Evolutionary conservation across 2,888 invertebrate genomes (phyloP).

Genomic region (Chorisops tibialis): DNA sequence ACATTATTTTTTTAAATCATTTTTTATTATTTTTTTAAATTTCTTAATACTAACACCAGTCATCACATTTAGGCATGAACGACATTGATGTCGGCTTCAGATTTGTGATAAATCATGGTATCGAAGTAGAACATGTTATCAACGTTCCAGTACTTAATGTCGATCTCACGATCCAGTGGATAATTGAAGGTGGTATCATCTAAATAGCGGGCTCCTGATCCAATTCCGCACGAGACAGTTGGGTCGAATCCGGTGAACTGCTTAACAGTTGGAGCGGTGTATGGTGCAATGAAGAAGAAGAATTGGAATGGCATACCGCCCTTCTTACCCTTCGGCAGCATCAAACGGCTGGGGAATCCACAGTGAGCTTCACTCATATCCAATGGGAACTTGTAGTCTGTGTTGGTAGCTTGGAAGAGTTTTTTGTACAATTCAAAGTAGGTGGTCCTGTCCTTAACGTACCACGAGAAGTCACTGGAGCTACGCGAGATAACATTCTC

Average conservation of each 20-base stretch:
- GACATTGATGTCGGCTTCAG: conserved; percentile 43
- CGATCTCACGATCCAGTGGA: conserved; percentile 69
- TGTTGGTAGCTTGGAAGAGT: conserved; percentile 53
- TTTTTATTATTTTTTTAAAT: too few species aligned
- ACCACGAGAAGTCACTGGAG: conserved; percentile 64
- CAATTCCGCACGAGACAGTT: conserved; percentile 55
- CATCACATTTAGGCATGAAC: background rate
- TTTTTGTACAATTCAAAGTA: conserved; percentile 53
- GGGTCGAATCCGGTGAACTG: conserved; percentile 55
- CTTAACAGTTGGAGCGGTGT: conserved; percentile 49
- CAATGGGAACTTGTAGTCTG: conserved; percentile 51
- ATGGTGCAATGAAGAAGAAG: conserved; percentile 60
- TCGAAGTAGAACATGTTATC: conserved; percentile 68
- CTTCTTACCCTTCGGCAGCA: conserved; percentile 63
- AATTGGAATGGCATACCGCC: conserved; percentile 63
- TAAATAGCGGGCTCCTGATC: conserved; percentile 56
- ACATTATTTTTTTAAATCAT: too few species aligned
- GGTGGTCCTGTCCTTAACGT: conserved; percentile 59
- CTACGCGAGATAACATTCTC: conserved; percentile 55
- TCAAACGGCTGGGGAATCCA: conserved; percentile 61
- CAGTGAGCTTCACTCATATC: conserved; percentile 55
- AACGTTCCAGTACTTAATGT: conserved; percentile 59
- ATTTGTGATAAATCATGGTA: conserved; percentile 63
- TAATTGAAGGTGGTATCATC: conserved; percentile 68
- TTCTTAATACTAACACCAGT: too few species aligned